phyloP scores from a whole-genome alignment of 2,888 invertebrate species.

The Myathropa florea region DNA sequence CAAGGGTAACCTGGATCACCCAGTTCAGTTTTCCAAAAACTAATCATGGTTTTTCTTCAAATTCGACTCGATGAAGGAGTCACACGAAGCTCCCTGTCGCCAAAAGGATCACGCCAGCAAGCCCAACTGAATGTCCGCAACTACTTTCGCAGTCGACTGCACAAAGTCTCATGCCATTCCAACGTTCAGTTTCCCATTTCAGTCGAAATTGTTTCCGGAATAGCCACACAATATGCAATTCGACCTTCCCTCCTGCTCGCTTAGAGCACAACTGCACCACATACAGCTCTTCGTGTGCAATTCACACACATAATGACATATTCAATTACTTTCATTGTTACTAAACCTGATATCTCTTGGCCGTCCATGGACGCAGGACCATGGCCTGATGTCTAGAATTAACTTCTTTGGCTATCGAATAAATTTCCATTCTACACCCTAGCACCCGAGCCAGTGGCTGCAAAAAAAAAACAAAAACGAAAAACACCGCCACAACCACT shows the following conservation, averaged over 20 bases:
- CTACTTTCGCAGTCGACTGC: too few species aligned
- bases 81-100: too few species aligned
- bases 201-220: not conserved
- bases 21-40: too few species aligned
- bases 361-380: conserved; percentile 23
- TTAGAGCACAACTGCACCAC: not conserved
- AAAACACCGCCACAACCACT: not conserved
- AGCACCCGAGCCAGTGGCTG: conserved; percentile 1
- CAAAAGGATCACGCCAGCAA: too few species aligned
- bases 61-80: too few species aligned
- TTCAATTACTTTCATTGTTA: conserved; percentile 62
- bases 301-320: conserved; percentile 38
- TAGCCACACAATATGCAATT: not conserved
- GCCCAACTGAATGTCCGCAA: too few species aligned
- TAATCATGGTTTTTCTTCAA: too few species aligned
- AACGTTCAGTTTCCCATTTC: not conserved
- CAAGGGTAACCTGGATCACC: too few species aligned
- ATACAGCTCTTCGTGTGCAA: not conserved
- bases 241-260: not conserved
- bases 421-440: conserved; percentile 38
- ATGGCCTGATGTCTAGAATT: conserved; percentile 42
- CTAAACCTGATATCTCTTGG: conserved; percentile 42
- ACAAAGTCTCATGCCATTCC: not conserved
- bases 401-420: conserved; percentile 47
- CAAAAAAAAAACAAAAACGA: conserved; percentile 12